Evolutionary conservation across 1,140 invertebrate species (phyloP).

Genomic region (Drosophila miranda): DNA sequence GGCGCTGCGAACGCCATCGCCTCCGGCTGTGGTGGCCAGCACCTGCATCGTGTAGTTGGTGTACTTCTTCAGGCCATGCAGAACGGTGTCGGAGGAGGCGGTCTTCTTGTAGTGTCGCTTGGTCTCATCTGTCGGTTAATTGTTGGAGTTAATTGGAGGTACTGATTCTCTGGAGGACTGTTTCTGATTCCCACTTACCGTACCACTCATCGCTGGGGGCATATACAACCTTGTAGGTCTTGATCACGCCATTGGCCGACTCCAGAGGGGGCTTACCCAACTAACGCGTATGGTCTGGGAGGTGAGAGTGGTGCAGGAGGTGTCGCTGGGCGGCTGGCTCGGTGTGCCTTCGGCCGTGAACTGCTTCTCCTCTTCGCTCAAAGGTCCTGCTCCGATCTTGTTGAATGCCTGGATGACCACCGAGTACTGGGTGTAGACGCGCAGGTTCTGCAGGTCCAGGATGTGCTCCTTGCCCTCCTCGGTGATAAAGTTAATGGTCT

Average conservation of each 20-base stretch:
- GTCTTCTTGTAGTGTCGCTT: constrained; percentile 95
- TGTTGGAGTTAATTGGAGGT: not conserved
- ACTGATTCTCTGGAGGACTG: no score
- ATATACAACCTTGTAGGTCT: constrained; percentile 98
- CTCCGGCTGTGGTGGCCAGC: constrained; percentile 95
- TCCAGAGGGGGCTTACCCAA: constrained; percentile 95
- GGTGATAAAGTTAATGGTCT: constrained; percentile 95
- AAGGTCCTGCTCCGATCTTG: constrained; percentile 95
- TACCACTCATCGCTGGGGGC: constrained; percentile 96
- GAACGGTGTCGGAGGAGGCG: constrained; percentile 94
- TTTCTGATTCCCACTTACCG: constrained; percentile 85
- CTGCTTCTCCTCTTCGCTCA: constrained; percentile 93
- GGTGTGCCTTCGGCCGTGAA: constrained; percentile 96
- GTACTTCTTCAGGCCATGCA: constrained; percentile 96
- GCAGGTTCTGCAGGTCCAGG: constrained; percentile 90
- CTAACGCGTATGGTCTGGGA: constrained; percentile 96
- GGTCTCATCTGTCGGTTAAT: constrained; percentile 88
- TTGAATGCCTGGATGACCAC: constrained; percentile 98
- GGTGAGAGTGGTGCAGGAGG: constrained; percentile 94
- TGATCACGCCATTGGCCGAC: constrained; percentile 96
- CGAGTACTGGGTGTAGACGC: constrained; percentile 97
- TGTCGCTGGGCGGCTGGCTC: constrained; percentile 95
- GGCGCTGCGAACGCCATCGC: constrained; percentile 95
- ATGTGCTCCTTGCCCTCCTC: constrained; percentile 95
- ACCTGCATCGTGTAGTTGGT: constrained; percentile 99